Evolutionary conservation across 2,888 invertebrate genomes (phyloP).

Genomic region (Therioaphis trifolii): DNA sequence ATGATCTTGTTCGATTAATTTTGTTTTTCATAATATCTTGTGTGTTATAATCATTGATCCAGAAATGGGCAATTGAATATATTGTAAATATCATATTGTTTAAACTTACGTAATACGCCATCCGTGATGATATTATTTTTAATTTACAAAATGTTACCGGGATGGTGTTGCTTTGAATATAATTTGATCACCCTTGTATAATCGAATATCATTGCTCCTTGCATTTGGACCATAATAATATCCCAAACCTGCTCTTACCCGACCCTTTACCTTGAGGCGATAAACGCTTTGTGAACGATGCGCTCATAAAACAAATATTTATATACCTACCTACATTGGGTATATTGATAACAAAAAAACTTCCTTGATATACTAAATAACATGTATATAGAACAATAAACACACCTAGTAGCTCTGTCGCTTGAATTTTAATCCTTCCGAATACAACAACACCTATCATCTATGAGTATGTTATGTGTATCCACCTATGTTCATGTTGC

Average conservation of each 20-base stretch:
- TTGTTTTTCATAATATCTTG: not conserved
- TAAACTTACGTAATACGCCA: not conserved
- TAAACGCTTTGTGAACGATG: conserved; percentile 31
- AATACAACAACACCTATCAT: conserved; percentile 39
- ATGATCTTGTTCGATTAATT: conserved; percentile 8
- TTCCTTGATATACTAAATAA: not conserved
- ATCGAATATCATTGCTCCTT: not conserved
- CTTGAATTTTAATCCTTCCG: conserved; percentile 51
- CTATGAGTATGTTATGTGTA: conserved; percentile 2
- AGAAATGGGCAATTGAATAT: not conserved
- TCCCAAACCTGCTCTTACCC: conserved; percentile 5
- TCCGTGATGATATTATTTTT: conserved; percentile 12
- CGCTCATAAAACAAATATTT: not conserved
- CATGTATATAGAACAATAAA: not conserved
- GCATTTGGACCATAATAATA: conserved; percentile 13
- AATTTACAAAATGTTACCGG: not conserved
- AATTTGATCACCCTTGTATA: not conserved
- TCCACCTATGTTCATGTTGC: conserved; percentile 1
- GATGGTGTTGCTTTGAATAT: conserved; percentile 36
- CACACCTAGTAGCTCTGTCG: conserved; percentile 34
- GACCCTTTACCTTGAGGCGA: not conserved
- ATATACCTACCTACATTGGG: conserved; percentile 23
- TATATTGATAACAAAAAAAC: not conserved
- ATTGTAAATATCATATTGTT: conserved; percentile 30
- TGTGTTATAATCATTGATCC: not conserved